These are phyloP conservation scores for Pogonus chalceus DNA, from an alignment of 1,140 invertebrate species.

Conservation along the genomic window DNA sequence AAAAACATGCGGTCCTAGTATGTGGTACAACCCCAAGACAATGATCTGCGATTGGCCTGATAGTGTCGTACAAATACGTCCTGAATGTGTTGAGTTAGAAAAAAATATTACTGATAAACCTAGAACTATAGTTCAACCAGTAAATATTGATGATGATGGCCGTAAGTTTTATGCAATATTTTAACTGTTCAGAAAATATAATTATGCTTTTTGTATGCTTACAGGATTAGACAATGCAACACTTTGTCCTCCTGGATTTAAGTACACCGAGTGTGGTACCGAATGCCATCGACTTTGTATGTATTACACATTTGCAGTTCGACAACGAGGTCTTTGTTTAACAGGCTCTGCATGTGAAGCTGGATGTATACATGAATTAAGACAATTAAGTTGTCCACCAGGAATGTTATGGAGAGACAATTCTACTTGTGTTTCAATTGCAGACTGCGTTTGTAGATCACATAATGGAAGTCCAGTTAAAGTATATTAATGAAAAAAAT, in stretches of 20 bases:
- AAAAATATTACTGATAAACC: too few relatives aligned
- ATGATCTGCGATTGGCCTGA: constrained; percentile 53
- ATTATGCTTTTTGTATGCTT: too few relatives aligned
- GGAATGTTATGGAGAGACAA: constrained; percentile 54
- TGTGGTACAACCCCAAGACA: constrained; percentile 49
- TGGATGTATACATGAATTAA: constrained; percentile 30
- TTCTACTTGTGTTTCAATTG: constrained; percentile 52
- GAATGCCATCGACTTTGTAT: constrained; percentile 43
- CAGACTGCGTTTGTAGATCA: constrained; percentile 60
- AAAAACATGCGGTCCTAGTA: constrained; percentile 45
- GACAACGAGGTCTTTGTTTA: constrained; percentile 35
- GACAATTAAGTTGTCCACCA: constrained; percentile 18
- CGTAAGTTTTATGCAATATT: too few relatives aligned
- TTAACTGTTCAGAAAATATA: too few relatives aligned
- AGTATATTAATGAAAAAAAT: constrained; percentile 31
- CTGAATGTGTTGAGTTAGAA: constrained; percentile 39
- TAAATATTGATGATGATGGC: too few relatives aligned
- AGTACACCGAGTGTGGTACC: constrained; percentile 41
- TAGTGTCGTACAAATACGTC: constrained; percentile 46
- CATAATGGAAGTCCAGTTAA: constrained; percentile 49
- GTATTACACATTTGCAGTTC: constrained; percentile 38
- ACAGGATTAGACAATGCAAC: too few relatives aligned
- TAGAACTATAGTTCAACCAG: too few relatives aligned
- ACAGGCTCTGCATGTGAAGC: constrained; percentile 38
- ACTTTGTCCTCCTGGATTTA: constrained; percentile 36